These are phyloP conservation scores for Coenobita brevimanus DNA, from an alignment of 1,140 invertebrate genomes.

Conservation along the genomic window DNA sequence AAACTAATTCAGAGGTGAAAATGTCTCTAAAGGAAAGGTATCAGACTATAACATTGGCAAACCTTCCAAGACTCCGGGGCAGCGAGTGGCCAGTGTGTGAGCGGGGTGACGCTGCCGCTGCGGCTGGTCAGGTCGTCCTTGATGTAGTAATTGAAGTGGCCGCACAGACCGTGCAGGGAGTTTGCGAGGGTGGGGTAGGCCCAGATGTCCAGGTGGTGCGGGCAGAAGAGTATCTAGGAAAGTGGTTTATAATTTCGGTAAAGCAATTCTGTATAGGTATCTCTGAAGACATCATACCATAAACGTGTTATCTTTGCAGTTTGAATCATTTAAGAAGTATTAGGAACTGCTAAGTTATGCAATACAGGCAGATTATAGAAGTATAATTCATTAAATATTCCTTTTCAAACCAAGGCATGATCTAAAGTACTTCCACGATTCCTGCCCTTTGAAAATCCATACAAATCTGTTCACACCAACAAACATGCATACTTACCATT, in stretches of 20 bases:
- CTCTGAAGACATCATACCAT: not conserved
- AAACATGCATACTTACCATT: no score
- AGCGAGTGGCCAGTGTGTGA: not conserved
- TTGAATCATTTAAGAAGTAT: no score
- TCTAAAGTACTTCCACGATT: no score
- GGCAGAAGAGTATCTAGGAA: not conserved
- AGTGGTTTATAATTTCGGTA: no score
- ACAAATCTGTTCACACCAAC: no score
- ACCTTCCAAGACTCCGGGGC: slow-evolving; percentile 4
- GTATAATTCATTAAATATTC: no score
- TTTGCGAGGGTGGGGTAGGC: not conserved
- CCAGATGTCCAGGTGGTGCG: slow-evolving; percentile 8
- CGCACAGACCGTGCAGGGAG: slow-evolving; percentile 4
- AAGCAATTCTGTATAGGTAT: not conserved
- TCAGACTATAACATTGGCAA: no score
- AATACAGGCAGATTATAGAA: no score
- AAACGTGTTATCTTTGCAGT: not conserved
- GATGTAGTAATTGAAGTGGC: not conserved
- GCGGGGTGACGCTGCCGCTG: not conserved
- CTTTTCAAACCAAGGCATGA: no score
- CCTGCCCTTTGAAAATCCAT: no score
- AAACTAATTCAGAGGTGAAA: not conserved
- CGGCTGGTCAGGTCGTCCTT: not conserved
- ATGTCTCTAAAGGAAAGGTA: not conserved
- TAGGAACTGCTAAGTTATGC: no score